Base-by-base conservation (phyloP, 2,797 vertebrate genomes). In the Melanotaenia maccullochi region DNA sequence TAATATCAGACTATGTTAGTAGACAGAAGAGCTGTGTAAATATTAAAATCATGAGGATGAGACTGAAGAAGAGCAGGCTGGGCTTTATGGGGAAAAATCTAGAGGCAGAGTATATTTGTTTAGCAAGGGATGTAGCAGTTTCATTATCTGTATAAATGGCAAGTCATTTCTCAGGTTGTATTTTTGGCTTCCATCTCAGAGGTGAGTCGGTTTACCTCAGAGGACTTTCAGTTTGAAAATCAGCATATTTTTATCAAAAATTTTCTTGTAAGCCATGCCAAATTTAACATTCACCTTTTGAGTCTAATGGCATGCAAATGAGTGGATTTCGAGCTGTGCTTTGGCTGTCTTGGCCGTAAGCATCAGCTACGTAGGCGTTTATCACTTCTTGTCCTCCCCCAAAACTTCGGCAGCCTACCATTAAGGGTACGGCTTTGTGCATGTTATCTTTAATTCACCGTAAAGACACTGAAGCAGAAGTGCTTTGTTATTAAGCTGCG, bases 301-400 rank as follows among this genome's bases (percentile, higher is more conserved):
- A 69, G 70, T 84, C 75, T 74, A 79, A 87, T 81, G 40, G 68
- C 67, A 89, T 83, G 79, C 73, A 85, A 90, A 89, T 87, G 61
- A 89, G 71, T 35, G 9, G 51, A 64, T 76, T 70, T 58, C 1
- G 1, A 80, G 76, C 44, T 2, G 9, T 36, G 16, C 44, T 73
- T 65, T 61, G 73, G 36, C 68, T n/a, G 65, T 61, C 59, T 60
- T 68, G 47, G 67, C 77, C 6, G n/a, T 65, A 12, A 68, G 68
- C 68, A 32, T 65, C 42, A 13, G 40, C 42, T 68, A 40, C 65
- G 69, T 75, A 71, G 80, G 66, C 16, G 35, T 66, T 79, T 36
- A 62, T 33, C n/a, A 60, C 52, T 2, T 64, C 25, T 49, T n/a
- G 32, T 68, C 38, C 65, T 73, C 30, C 72, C 60, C 60, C 74